Evolutionary conservation across 2,888 invertebrate species (phyloP), one percentile per base, ranked within the genome.

Genomic region (Xestobium rufovillosum): DNA sequence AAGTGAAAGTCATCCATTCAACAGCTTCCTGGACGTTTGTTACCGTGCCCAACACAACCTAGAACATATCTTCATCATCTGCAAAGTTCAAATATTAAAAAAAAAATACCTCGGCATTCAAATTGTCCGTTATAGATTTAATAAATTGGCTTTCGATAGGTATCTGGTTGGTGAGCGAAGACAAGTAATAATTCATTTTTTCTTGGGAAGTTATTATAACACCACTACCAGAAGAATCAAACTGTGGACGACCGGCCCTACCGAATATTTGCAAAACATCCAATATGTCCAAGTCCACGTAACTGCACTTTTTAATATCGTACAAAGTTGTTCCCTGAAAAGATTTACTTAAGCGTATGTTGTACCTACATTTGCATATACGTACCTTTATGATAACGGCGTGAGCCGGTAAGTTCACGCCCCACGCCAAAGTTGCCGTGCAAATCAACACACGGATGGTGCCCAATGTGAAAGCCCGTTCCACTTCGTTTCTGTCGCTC

Each of bases 201-300:
- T 87, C 84, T 58, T 94, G 86, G 0, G 83, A 70, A 0, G 98
- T 98, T 31, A 99, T 91, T 39, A 99, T 98, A 23, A 89, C 85
- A 25, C 96, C 97, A 23, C 91, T 84, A 3, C 98, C 96, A 9
- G 86, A 84, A 1, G 76, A 86, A 62, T 98, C 97, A 65, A 84
- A 99, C 67, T 99, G 98, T 0, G 98, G 98, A 2, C 98, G 78
- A 3, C 98, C 98, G 3, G 98, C 98, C 38, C 98, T 80, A 25
- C 98, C 98, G 67, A 97, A 97, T 54, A 99, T 99, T 71, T 96
- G 96, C 31, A 95, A 71, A 26, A 99, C 97, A 64, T 99, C 98
- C 43, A 99, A 70, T 52, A 98, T 95, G 38, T 94, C 92, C 27
- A 99, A 71, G 62, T 98, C 95, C 0, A 96, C 83, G 67, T 92